Conservation (phyloP, 2,888 invertebrate species). For the Euzetes globulus region DNA sequence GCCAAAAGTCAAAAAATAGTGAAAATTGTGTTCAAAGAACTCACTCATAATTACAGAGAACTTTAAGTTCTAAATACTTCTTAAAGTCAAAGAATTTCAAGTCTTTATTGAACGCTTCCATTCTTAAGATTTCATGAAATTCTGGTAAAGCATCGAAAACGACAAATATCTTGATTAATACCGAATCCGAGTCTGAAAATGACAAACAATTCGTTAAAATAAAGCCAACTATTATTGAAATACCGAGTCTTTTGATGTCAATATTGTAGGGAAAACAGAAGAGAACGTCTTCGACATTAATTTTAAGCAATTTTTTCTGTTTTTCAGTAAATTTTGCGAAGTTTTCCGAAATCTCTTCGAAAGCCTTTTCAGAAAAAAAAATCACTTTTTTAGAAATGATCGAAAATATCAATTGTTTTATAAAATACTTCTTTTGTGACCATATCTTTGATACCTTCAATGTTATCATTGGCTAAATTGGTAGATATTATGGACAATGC, state of each 20-base stretch:
- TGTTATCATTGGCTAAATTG: constrained; percentile 32
- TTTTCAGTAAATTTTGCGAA: background rate
- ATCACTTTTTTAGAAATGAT: background rate
- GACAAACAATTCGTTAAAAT: background rate
- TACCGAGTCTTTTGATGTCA: constrained; percentile 26
- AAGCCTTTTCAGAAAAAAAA: constrained; percentile 10
- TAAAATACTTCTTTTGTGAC: background rate
- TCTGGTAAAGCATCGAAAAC: constrained; percentile 19
- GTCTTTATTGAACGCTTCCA: background rate
- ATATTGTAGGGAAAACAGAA: constrained; percentile 27
- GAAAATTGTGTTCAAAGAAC: background rate
- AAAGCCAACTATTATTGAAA: background rate
- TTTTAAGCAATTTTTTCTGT: constrained; percentile 16
- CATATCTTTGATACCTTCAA: constrained; percentile 22
- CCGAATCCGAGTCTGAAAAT: constrained; percentile 17
- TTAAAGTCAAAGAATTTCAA: constrained; percentile 9
- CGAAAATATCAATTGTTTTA: background rate
- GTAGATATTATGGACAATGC: constrained; percentile 16
- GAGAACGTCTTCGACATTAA: constrained; percentile 20
- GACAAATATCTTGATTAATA: constrained; percentile 20
- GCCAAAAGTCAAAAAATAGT: background rate
- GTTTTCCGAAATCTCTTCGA: constrained; percentile 20
- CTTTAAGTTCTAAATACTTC: constrained; percentile 13
- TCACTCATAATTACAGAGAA: constrained; percentile 34
- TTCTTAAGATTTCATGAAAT: background rate